phyloP scores from a whole-genome alignment of 2,113 vertebrate species.

The Hipposideros armiger region DNA sequence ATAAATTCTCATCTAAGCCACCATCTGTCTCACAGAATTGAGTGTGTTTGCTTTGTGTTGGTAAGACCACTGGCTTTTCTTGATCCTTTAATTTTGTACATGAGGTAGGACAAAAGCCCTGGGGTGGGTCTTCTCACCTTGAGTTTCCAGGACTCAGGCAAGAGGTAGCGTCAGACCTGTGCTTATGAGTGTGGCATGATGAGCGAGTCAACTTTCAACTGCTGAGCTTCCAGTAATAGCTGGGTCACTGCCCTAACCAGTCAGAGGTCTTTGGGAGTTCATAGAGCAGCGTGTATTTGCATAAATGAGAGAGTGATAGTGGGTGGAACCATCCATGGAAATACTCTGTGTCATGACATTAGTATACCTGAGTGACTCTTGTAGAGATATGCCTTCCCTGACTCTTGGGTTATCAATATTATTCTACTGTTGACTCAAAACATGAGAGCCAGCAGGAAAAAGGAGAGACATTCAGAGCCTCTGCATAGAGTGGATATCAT shows the following conservation, averaged over 20 bases:
- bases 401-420: neutral
- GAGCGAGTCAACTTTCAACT: neutral
- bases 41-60: neutral
- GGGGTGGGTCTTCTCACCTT: neutral
- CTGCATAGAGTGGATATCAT: neutral
- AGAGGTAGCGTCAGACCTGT: neutral
- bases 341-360: neutral
- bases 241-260: neutral
- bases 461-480: neutral
- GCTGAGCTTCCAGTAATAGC: neutral
- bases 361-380: neutral
- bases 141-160: neutral
- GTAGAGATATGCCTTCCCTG: neutral
- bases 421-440: neutral
- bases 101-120: neutral
- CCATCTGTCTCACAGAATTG: neutral
- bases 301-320: neutral
- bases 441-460: neutral
- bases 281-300: neutral
- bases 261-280: neutral
- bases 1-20: neutral
- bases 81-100: neutral
- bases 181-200: neutral
- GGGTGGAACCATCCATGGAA: no score
- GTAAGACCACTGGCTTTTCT: neutral